phyloP scores from a whole-genome alignment of 1,140 invertebrate species.

The Penaeus indicus region DNA sequence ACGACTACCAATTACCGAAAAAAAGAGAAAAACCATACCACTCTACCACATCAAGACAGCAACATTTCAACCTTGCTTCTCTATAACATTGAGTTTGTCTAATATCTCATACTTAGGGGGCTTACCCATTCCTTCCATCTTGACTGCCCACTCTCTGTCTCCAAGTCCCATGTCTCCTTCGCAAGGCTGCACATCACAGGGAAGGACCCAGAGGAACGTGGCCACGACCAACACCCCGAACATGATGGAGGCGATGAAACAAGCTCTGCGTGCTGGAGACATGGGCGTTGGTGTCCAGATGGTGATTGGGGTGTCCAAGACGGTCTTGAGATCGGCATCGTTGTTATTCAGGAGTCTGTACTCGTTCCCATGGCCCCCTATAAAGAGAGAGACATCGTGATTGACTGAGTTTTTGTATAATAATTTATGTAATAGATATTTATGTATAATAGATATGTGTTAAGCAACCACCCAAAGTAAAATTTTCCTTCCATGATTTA shows the following conservation, averaged over 20 bases:
- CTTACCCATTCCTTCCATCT: constrained; percentile 60
- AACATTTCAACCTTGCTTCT: no score
- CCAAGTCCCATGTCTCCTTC: constrained; percentile 47
- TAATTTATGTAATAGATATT: not conserved
- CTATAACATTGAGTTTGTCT: no score
- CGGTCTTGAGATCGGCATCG: constrained; percentile 53
- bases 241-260: constrained; percentile 60
- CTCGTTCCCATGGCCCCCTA: constrained; percentile 55
- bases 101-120: not conserved
- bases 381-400: not conserved
- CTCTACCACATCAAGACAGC: no score
- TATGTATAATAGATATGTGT: not conserved
- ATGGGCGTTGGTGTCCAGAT: constrained; percentile 61
- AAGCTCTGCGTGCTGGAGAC: constrained; percentile 57
- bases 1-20: no score
- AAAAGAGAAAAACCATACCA: no score
- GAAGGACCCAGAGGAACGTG: constrained; percentile 57
- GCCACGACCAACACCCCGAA: constrained; percentile 59
- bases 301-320: constrained; percentile 54
- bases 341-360: constrained; percentile 58
- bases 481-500: no score
- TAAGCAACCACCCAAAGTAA: no score
- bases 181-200: constrained; percentile 60
- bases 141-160: constrained; percentile 50
- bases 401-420: not conserved